These are phyloP conservation scores for Globia sparganii DNA, from an alignment of 2,888 invertebrate genomes.

Conservation along the genomic window DNA sequence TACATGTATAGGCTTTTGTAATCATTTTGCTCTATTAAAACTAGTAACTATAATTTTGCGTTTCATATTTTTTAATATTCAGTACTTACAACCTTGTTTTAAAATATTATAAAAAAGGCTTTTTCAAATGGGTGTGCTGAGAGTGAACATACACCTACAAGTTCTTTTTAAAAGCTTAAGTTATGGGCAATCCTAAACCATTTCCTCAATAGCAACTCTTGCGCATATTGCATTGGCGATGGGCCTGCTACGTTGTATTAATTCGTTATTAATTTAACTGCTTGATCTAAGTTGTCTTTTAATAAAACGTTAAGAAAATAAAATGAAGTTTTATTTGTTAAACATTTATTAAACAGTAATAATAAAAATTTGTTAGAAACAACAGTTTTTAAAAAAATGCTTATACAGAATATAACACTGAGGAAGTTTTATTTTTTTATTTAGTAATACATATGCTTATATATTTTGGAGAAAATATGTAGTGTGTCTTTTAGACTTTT, in stretches of 20 bases:
- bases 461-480: background rate
- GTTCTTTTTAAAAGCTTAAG: background rate
- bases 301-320: conserved; percentile 79
- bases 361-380: conserved; percentile 39
- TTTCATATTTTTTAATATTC: conserved; percentile 11
- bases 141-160: background rate
- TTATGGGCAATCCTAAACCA: background rate
- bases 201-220: background rate
- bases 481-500: too few relatives aligned
- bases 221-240: conserved; percentile 65
- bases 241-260: conserved; percentile 75
- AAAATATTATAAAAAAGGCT: background rate
- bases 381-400: background rate
- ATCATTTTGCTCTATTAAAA: conserved; percentile 23
- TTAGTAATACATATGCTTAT: background rate
- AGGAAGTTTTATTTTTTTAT: background rate
- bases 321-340: conserved; percentile 38
- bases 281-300: conserved; percentile 87
- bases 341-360: conserved; percentile 20
- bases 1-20: background rate
- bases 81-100: background rate
- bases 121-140: background rate
- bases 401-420: background rate
- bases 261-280: conserved; percentile 84
- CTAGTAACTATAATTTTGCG: conserved; percentile 37